A percentile compares a stretch with the other conserved stretches of the same genome.
Conservation (phyloP, 2,888 invertebrate species). For the Minunthozetes semirufus region DNA sequence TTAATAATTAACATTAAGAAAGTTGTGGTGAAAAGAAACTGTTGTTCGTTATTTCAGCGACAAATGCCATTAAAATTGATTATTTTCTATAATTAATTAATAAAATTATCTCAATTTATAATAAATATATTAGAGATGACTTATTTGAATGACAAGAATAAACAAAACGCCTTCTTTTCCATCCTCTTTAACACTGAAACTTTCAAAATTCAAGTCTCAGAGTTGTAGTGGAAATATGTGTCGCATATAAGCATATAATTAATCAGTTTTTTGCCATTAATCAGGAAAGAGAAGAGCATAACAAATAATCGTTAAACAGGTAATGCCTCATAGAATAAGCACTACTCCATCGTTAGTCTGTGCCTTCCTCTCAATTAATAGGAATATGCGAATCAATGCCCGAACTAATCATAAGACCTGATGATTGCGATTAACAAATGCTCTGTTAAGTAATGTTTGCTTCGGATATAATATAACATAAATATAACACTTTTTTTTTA, state of each 20-base stretch:
- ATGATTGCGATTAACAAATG: neutral
- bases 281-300: constrained; percentile 16
- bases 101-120: no score
- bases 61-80: no score
- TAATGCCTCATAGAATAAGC: constrained; percentile 20
- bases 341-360: no score
- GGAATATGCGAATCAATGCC: neutral
- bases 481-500: no score
- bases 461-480: neutral
- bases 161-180: neutral
- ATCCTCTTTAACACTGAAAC: no score
- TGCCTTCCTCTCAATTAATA: neutral
- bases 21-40: no score
- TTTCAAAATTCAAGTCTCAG: neutral
- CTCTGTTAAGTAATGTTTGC: neutral
- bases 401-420: neutral
- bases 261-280: constrained; percentile 15
- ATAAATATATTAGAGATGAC: no score
- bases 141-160: neutral
- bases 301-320: constrained; percentile 18
- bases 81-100: no score
- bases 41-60: no score
- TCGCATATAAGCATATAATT: constrained; percentile 15
- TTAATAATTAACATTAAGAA: no score
- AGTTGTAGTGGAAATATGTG: constrained; percentile 5